Evolutionary conservation across 2,113 vertebrate species (phyloP).

Genomic region (Sclerurus mexicanus): DNA sequence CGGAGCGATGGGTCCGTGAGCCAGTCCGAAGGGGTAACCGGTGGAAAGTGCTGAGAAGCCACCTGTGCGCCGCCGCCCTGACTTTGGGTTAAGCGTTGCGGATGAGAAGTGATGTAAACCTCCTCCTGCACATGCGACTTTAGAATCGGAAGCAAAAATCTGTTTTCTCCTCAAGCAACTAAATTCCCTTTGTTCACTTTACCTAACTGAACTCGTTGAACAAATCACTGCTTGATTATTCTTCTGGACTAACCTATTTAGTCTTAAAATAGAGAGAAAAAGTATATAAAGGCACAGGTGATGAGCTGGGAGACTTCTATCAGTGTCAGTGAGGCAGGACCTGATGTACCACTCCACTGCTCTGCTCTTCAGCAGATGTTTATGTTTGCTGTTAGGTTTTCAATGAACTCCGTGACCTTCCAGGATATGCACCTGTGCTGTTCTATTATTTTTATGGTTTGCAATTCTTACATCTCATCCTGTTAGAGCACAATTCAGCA

Average conservation of each 20-base stretch:
- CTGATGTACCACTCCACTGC: too few relatives aligned
- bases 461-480: neutral
- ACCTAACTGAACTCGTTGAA: neutral
- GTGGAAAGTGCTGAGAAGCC: neutral
- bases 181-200: neutral
- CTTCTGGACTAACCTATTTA: neutral
- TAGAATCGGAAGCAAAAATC: neutral
- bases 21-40: fast-evolving
- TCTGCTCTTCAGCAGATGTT: neutral
- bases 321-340: neutral
- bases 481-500: neutral
- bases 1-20: fast-evolving
- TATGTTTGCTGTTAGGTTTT: neutral
- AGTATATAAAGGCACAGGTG: neutral
- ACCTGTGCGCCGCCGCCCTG: fast-evolving
- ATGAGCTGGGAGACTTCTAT: neutral
- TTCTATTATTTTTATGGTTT: neutral
- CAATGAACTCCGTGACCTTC: fast-evolving
- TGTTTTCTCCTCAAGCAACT: neutral
- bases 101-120: neutral
- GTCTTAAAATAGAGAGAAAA: too few relatives aligned
- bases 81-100: neutral
- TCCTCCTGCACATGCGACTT: neutral
- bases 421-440: neutral
- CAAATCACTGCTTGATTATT: neutral